These are phyloP conservation scores for Pontoporia blainvillei DNA, from an alignment of 2,113 vertebrate species.

Conservation along the genomic window DNA sequence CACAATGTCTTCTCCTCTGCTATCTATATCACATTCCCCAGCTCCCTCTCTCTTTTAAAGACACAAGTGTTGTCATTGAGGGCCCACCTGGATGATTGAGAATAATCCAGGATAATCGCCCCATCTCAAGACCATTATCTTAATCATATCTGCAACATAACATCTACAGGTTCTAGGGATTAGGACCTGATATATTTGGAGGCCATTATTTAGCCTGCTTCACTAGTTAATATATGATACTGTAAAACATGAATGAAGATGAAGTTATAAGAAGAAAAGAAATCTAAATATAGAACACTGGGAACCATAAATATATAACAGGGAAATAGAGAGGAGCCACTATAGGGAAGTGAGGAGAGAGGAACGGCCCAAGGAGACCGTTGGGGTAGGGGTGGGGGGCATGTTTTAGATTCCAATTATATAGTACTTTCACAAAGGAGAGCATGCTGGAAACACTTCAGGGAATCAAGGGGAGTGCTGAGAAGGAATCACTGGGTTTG, in stretches of 20 bases:
- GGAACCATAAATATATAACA: neutral
- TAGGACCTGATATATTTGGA: neutral
- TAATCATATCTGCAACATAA: neutral
- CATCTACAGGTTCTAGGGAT: neutral
- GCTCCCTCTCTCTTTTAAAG: neutral
- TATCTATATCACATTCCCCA: neutral
- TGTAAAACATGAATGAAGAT: neutral
- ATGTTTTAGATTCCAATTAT: neutral
- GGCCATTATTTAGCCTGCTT: neutral
- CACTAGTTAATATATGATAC: neutral
- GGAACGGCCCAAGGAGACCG: neutral
- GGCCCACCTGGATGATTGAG: neutral
- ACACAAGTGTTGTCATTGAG: neutral
- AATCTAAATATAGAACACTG: neutral
- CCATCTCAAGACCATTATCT: neutral
- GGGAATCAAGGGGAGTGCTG: neutral
- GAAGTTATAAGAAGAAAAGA: neutral
- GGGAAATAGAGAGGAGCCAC: neutral
- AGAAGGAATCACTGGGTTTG: neutral
- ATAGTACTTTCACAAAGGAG: neutral
- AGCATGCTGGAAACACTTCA: neutral
- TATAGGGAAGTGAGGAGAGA: neutral
- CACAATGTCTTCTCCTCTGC: neutral
- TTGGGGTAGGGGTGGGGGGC: fast-evolving
- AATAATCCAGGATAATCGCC: neutral